These are phyloP conservation scores for Pardalotus punctatus DNA, from an alignment of 2,113 vertebrate genomes.

Conservation along the genomic window DNA sequence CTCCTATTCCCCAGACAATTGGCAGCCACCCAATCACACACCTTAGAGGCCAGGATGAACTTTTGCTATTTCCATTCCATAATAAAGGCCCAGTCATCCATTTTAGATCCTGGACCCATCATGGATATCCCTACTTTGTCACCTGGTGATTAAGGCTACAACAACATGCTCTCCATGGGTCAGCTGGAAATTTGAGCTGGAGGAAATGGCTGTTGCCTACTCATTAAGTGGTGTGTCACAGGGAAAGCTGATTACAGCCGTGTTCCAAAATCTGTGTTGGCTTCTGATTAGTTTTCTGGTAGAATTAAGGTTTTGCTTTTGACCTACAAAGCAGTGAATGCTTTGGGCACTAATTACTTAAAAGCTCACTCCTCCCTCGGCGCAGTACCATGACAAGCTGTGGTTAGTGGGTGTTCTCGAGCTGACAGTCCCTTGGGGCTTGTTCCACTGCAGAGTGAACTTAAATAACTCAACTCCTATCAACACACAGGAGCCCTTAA, in stretches of 20 bases:
- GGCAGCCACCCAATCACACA: background rate
- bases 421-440: constrained; percentile 47
- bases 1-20: background rate
- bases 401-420: constrained; percentile 38
- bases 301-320: constrained; percentile 51
- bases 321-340: constrained; percentile 54
- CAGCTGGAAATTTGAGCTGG: background rate
- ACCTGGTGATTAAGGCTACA: background rate
- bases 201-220: background rate
- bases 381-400: background rate
- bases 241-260: background rate
- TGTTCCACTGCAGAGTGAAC: constrained; percentile 31
- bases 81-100: background rate
- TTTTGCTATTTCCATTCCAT: background rate
- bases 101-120: background rate
- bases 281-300: constrained; percentile 50
- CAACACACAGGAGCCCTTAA: constrained; percentile 28
- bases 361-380: constrained; percentile 16
- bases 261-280: background rate
- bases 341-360: constrained; percentile 66
- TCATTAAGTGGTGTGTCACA: constrained; percentile 19
- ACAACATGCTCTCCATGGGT: background rate
- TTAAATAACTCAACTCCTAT: constrained; percentile 52
- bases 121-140: background rate
- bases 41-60: background rate